Base-by-base conservation (phyloP, 2,888 invertebrate genomes). In the Lasioglossum figueresi region DNA sequence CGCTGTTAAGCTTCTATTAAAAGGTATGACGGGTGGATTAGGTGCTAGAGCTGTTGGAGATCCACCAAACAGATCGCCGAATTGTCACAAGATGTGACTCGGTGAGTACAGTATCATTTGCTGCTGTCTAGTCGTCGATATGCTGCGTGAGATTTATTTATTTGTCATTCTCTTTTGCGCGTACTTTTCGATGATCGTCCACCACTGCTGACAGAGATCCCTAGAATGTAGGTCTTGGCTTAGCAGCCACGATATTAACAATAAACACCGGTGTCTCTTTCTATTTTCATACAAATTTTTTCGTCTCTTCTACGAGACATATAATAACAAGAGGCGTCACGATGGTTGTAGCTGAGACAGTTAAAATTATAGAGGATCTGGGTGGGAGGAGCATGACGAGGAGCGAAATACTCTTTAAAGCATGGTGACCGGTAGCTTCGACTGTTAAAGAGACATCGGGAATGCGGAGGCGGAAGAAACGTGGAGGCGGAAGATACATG, bases 401-500 rank as follows among this genome's bases (percentile, higher is more conserved):
- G n/a, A 31, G 31, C 63, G 12, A 23, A 23, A 40, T 10, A n/a
- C 31, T 34, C 16, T 31, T 63, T 31, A 31, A 63, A 63, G 31
- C 14, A 16, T 31, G 63, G 31, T 63, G 63, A 31, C 63, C 10
- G 34, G 68, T 12, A 68, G 68, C 68, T 5, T 23, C 1, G 68
- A n/a, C 68, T 37, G 68, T 68, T 34, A 68, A 68, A 68, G 68
- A 68, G 40, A 34, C 68, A 40, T 68, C 68, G 34, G 37, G 68
- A 68, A 37, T 12, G 34, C 68, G 37, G 23, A 68, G 34, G 23
- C 31, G 59, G 27, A 43, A 75, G 75, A 19, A 27, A 23, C 10
- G 68, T 4, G 5, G 52, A 10, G 77, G 45, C 23, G 74, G 72
- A 73, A 83, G 82, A 84, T 88, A 84, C 83, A 82, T 79, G 83